Evolutionary conservation across 2,797 vertebrate genomes (phyloP).

Genomic region (Halcyon leucocephala): DNA sequence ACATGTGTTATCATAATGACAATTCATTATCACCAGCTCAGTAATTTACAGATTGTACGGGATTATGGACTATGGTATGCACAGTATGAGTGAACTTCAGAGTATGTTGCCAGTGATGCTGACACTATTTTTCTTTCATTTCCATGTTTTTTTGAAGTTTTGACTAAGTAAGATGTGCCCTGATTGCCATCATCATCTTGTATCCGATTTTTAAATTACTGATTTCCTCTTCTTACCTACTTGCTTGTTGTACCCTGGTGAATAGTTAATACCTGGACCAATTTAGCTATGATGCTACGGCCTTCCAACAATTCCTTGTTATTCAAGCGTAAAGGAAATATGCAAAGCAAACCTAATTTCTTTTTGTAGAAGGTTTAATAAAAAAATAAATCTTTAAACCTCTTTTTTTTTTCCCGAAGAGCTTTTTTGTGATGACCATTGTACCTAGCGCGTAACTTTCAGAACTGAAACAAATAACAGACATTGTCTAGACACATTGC

Average conservation of each 20-base stretch:
- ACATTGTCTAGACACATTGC: constrained; percentile 66
- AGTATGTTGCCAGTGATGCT: background rate
- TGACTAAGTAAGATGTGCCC: background rate
- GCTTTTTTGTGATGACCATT: background rate
- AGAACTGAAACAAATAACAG: constrained; percentile 36
- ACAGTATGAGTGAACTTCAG: background rate
- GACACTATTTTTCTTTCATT: background rate
- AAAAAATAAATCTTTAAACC: background rate
- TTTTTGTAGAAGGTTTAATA: background rate
- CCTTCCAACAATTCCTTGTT: background rate
- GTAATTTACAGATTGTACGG: background rate
- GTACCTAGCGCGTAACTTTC: background rate
- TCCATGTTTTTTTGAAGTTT: background rate
- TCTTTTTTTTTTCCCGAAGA: background rate
- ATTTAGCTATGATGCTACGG: background rate
- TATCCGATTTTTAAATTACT: background rate
- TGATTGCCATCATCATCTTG: background rate
- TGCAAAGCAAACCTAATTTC: background rate
- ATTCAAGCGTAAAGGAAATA: background rate
- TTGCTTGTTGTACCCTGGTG: background rate
- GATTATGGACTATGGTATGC: background rate
- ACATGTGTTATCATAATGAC: background rate
- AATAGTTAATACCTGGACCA: background rate
- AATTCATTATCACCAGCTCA: background rate
- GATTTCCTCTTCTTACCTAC: background rate